Base-by-base conservation (phyloP, 1,140 invertebrate species). In the Trinorchestia longiramus region DNA sequence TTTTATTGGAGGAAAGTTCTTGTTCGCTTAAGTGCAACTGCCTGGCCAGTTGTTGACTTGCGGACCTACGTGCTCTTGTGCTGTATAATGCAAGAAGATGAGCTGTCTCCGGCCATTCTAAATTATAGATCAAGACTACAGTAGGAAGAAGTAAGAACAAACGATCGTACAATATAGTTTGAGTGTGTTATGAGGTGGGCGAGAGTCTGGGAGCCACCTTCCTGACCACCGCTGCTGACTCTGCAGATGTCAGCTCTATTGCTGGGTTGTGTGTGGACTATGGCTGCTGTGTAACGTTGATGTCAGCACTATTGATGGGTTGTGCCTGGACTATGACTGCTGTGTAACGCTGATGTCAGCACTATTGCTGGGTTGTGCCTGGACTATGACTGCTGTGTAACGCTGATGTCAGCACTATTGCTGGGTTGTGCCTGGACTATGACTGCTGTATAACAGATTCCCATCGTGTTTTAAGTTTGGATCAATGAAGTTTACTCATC, bases 1-100 rank as follows among this genome's bases (percentile, higher is more conserved):
- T 43, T 94, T 94, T 94, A 94, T 94, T 44, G 43, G 40, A 94
- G 43, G 6, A 94, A 94, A 94, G 36, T 94, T 40, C 43, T 94
- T 94, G 92, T 94, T 45, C 43, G 23, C 43, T 94, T 47, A 90
- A 43, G 43, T 42, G 88, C 88, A 90, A 90, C 41, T 43, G 88
- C 88, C 36, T 40, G 88, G 41, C 1, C 62, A 23, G 62, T 77
- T 77, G 62, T 77, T 77, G 62, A 36, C 28, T 77, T 36, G 62
- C 11, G 8, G 11, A 19, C 62, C 62, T 36, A 11, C 62, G 62
- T 36, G 62, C 15, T 28, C 8, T 23, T 11, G 8, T 53, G 28
- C 62, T 28, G 28, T 77, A 36, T 77, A 77, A 36, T 77, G 62
- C 62, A 77, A 77, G 62, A 77, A 77, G 62, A 77, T 36, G 8